A percentile compares a stretch with the other conserved stretches of the same genome.
These are phyloP conservation scores for Ditula angustiorana DNA, from an alignment of 2,888 invertebrate species.

Conservation along the genomic window DNA sequence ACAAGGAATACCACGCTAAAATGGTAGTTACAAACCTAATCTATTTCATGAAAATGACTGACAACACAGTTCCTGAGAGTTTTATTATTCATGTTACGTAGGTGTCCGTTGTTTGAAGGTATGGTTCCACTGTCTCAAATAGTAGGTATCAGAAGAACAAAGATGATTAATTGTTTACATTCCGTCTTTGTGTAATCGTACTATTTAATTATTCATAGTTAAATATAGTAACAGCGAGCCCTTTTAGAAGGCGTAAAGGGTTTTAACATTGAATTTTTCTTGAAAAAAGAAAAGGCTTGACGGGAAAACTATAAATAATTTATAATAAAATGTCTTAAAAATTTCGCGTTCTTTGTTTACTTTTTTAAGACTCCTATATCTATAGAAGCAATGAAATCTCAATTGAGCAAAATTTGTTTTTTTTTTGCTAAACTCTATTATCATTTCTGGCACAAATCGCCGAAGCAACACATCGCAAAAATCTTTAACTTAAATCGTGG, in stretches of 20 bases:
- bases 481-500: too few species aligned
- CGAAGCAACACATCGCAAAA: too few species aligned
- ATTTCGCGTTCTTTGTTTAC: conserved; percentile 18
- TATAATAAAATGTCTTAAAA: too few species aligned
- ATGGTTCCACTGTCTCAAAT: background rate
- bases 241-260: background rate
- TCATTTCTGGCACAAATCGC: too few species aligned
- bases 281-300: background rate
- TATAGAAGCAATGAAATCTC: too few species aligned
- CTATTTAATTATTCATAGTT: background rate
- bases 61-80: conserved; percentile 9
- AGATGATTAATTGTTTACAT: too few species aligned
- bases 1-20: conserved; percentile 6
- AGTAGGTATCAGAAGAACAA: background rate
- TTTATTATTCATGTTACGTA: conserved; percentile 7
- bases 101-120: background rate
- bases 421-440: too few species aligned
- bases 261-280: background rate
- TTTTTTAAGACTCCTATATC: conserved; percentile 3
- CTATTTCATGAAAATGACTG: conserved; percentile 14
- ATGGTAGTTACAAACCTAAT: conserved; percentile 5
- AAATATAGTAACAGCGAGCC: background rate
- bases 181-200: too few species aligned
- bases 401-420: too few species aligned
- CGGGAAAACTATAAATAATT: background rate